Evolutionary conservation across 2,113 vertebrate species (phyloP).

Genomic region (Ornithorhynchus anatinus): DNA sequence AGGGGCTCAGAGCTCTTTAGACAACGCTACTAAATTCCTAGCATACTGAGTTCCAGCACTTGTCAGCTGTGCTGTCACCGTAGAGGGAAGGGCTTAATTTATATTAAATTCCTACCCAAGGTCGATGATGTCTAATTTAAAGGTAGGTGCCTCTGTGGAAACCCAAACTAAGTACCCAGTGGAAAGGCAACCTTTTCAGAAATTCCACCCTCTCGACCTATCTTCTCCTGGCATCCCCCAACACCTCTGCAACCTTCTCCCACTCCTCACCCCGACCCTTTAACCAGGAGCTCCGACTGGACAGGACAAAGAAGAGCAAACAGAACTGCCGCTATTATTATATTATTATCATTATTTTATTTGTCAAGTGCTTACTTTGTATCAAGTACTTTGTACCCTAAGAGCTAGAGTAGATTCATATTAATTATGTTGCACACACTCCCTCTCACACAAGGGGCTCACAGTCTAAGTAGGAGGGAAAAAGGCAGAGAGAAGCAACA

Average conservation of each 20-base stretch:
- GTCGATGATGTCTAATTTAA: not conserved
- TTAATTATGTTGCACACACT: too few species aligned
- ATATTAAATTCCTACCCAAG: not conserved
- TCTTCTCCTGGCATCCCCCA: not conserved
- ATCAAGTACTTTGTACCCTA: not conserved
- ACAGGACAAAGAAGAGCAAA: not conserved
- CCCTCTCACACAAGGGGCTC: not conserved
- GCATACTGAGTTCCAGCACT: fast-evolving
- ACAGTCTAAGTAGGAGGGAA: not conserved
- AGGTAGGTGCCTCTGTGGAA: not conserved
- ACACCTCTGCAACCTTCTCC: too few species aligned
- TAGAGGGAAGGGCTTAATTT: not conserved
- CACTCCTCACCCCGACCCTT: not conserved
- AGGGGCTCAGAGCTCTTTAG: not conserved
- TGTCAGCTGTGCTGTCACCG: not conserved
- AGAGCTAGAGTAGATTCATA: too few species aligned
- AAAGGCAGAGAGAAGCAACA: too few species aligned
- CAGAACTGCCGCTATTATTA: fast-evolving
- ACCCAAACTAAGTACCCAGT: not conserved
- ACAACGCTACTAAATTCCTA: too few species aligned
- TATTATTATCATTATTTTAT: not conserved
- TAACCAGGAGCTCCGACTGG: not conserved
- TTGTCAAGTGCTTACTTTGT: not conserved
- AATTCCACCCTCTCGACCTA: not conserved
- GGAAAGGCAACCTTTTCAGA: not conserved